A percentile compares a stretch with the other conserved stretches of the same genome.
Evolutionary conservation across 2,113 vertebrate species (phyloP).

Genomic region (Athene noctua): DNA sequence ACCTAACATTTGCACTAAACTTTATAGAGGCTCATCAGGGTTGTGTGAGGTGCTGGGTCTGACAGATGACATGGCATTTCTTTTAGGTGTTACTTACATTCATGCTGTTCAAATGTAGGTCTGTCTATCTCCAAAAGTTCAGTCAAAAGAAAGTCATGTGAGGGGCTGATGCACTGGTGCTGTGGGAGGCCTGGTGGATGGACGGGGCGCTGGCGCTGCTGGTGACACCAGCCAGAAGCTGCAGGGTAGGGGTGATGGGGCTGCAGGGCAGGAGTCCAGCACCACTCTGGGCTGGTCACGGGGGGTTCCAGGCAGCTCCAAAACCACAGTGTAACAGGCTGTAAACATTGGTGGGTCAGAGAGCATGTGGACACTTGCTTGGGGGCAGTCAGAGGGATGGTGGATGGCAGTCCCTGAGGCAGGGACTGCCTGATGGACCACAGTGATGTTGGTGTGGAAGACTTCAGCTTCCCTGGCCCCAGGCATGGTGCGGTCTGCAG

Average conservation of each 20-base stretch:
- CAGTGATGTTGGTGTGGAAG: rapidly evolving
- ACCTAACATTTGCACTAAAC: background rate
- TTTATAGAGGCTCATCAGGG: background rate
- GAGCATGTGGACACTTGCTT: background rate
- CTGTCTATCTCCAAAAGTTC: background rate
- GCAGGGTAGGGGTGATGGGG: background rate
- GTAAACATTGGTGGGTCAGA: too few relatives aligned
- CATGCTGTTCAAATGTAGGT: background rate
- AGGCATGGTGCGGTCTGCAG: background rate
- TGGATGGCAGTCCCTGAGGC: rapidly evolving
- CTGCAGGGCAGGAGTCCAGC: background rate
- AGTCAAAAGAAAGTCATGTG: background rate
- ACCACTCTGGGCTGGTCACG: too few relatives aligned
- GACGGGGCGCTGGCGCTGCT: rapidly evolving
- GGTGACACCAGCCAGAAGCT: rapidly evolving
- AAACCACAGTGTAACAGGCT: background rate
- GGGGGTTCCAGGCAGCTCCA: rapidly evolving
- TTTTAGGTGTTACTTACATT: background rate
- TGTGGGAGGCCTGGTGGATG: rapidly evolving
- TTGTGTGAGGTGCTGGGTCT: background rate
- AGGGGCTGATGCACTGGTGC: rapidly evolving
- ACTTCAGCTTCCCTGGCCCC: rapidly evolving
- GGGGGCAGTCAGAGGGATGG: background rate
- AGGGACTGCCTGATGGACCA: background rate
- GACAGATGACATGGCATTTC: background rate